A percentile compares a stretch with the other conserved stretches of the same genome.
Conservation (phyloP, 1,140 invertebrate genomes). For the Leptoteleia sp. region DNA sequence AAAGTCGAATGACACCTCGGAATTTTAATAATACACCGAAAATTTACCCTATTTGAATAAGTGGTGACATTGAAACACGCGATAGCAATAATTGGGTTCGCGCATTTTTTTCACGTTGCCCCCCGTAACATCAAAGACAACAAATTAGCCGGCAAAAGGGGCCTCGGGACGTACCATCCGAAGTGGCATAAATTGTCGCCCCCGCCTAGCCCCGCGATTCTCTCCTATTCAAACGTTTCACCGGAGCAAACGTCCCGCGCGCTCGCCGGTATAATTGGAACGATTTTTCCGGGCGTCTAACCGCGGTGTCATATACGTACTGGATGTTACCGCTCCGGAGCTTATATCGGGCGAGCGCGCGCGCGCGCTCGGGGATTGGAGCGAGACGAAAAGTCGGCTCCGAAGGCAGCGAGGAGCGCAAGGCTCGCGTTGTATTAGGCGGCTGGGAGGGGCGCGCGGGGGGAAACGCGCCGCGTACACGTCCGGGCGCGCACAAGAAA, state of each 20-base stretch:
- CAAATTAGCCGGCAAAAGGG: too few species aligned
- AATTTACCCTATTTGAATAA: too few species aligned
- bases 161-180: too few species aligned
- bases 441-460: conserved; percentile 13
- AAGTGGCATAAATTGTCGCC: background rate
- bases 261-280: conserved; percentile 24
- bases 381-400: conserved; percentile 35
- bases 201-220: background rate
- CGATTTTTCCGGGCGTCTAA: conserved; percentile 16
- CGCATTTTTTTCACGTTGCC: too few species aligned
- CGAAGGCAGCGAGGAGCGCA: conserved; percentile 21
- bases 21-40: too few species aligned
- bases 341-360: conserved; percentile 3
- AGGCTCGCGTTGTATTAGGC: conserved; percentile 43
- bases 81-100: too few species aligned
- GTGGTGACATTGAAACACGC: too few species aligned
- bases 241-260: conserved; percentile 6
- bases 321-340: conserved; percentile 21
- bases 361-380: conserved; percentile 15
- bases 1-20: too few species aligned
- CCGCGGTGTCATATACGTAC: conserved; percentile 21
- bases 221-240: conserved; percentile 13
- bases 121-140: too few species aligned
- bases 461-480: conserved; percentile 1
- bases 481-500: conserved; percentile 37